A percentile compares a stretch with the other conserved stretches of the same genome.
These are phyloP conservation scores for Chorisops tibialis DNA, from an alignment of 2,888 invertebrate species.

Conservation along the genomic window DNA sequence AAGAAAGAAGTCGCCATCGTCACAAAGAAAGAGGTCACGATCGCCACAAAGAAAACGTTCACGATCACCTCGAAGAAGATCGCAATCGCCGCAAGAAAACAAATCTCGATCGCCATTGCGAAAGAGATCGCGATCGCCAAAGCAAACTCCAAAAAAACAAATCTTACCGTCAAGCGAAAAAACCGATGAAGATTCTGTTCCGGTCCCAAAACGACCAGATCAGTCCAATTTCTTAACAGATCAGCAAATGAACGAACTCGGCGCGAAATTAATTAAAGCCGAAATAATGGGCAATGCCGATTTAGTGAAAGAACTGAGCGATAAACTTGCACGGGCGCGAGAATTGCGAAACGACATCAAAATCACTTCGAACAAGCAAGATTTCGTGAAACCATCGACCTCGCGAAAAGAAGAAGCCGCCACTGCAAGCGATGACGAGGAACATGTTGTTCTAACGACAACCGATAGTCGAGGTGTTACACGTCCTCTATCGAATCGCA, in stretches of 20 bases:
- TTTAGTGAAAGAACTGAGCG: constrained; percentile 67
- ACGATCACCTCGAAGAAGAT: background rate
- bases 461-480: constrained; percentile 67
- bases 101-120: too few relatives aligned
- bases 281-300: constrained; percentile 84
- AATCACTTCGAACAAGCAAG: background rate
- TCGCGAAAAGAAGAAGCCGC: background rate
- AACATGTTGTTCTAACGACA: constrained; percentile 64
- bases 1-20: background rate
- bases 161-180: background rate
- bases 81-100: background rate
- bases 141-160: background rate
- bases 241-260: constrained; percentile 85
- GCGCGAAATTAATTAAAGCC: constrained; percentile 87
- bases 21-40: background rate
- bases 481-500: constrained; percentile 57
- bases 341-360: constrained; percentile 44
- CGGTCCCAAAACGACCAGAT: background rate
- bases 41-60: background rate
- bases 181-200: background rate
- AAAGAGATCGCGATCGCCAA: background rate
- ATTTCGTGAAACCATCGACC: background rate
- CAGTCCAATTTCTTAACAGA: constrained; percentile 59
- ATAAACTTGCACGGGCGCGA: constrained; percentile 69
- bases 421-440: constrained; percentile 43